Conservation (phyloP, 2,113 vertebrate species). For the Varanus komodoensis region DNA sequence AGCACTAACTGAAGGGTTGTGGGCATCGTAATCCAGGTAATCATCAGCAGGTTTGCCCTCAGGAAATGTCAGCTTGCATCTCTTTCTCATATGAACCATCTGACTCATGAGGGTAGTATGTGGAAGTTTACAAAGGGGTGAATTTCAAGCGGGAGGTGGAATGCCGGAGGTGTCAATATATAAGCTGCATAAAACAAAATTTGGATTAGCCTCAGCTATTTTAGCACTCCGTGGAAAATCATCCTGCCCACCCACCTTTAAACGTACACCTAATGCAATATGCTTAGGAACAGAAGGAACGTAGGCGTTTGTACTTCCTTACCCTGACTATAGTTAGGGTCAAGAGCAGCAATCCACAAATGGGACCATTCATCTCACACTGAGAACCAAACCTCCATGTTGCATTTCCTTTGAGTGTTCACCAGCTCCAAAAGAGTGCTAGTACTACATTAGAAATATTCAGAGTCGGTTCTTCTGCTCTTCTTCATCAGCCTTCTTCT, state of each 20-base stretch:
- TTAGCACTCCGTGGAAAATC: background rate
- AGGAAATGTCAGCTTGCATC: conserved; percentile 65
- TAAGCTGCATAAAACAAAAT: conserved; percentile 41
- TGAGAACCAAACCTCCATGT: background rate
- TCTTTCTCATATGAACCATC: conserved; percentile 68
- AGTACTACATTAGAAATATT: background rate
- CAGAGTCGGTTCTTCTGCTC: background rate
- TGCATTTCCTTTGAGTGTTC: background rate
- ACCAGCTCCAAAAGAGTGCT: background rate
- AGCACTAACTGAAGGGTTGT: background rate
- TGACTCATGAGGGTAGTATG: conserved; percentile 55
- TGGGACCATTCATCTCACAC: background rate
- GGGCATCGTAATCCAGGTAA: conserved; percentile 47
- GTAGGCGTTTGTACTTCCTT: background rate
- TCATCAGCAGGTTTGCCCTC: conserved; percentile 66
- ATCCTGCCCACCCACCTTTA: background rate
- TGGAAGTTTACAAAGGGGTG: conserved; percentile 52
- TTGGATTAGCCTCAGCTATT: background rate
- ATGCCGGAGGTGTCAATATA: conserved; percentile 44
- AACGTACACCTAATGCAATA: background rate
- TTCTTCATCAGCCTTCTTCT: background rate
- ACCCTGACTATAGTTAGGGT: too few relatives aligned
- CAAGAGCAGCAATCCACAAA: background rate
- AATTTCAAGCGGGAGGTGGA: conserved; percentile 51
- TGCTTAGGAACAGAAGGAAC: background rate